A percentile compares a stretch with the other conserved stretches of the same genome.
Conservation (phyloP, 2,888 invertebrate genomes). For the Ochropleura leucogaster region DNA sequence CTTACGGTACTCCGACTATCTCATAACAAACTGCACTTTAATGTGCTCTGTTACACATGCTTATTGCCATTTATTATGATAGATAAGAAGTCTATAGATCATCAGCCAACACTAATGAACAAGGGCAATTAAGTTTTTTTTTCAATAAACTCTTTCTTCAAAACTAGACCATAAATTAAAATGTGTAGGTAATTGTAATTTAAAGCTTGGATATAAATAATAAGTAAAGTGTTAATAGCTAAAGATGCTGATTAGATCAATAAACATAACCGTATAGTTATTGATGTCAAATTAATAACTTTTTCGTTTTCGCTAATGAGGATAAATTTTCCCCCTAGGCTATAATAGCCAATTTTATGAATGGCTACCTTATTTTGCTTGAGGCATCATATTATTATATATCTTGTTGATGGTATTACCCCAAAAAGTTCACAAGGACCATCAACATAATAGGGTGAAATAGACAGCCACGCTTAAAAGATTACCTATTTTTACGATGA, state of each 20-base stretch:
- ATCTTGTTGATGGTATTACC: not conserved
- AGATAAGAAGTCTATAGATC: conserved; percentile 4
- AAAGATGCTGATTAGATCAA: not conserved
- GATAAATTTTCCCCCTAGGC: not conserved
- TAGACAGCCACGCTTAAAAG: not conserved
- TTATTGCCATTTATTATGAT: conserved; percentile 35
- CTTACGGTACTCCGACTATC: conserved; percentile 20
- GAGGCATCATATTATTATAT: not conserved
- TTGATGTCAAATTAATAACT: conserved; percentile 2
- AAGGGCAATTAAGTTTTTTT: not conserved
- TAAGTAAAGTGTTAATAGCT: not conserved
- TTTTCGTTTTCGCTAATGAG: not conserved
- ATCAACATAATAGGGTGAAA: not conserved
- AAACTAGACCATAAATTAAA: not conserved
- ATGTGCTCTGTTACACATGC: conserved; percentile 42
- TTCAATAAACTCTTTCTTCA: not conserved
- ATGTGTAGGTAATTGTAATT: not conserved
- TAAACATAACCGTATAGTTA: conserved; percentile 5
- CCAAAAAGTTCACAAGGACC: not conserved
- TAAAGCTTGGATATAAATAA: not conserved
- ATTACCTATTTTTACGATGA: too few relatives aligned
- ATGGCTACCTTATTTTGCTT: conserved; percentile 4
- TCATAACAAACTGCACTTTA: conserved; percentile 45
- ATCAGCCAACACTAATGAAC: conserved; percentile 24
- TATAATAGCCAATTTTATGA: not conserved